Evolutionary conservation across 2,797 vertebrate genomes (phyloP), one percentile per base, ranked within the genome.

Genomic region (Brachyalestes nurse): DNA sequence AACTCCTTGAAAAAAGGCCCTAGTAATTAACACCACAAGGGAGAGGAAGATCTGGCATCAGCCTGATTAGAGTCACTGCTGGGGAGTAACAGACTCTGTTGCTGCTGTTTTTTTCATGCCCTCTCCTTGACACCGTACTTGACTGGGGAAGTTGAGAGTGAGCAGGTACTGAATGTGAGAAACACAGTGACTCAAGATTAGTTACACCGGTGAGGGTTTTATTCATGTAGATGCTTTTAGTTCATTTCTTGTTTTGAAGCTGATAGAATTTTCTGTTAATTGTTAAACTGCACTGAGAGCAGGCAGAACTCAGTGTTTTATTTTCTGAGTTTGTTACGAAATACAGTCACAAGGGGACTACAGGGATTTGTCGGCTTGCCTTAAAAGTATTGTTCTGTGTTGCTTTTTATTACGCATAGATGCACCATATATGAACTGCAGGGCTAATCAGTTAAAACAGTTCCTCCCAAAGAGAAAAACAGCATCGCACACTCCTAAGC

Each of bases 1-100:
- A 88, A 13, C 25, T 91, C 92, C 0, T 83, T 96, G 25, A 96
- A 17, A 76, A 88, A 85, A 79, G 80, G 84, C 23, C 84, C 86
- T 40, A 28, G 71, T 49, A 81, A 86, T 53, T 87, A 86, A 60
- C 55, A 28, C 19, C 53, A 28, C 6, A 16, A 0, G 28, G 51
- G 16, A 57, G 62, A 58, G 8, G 66, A 19, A 45, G 28, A 58
- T 49, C 14, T 55, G 21, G 1, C 16, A 38, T 14, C 40, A 19
- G 72, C 23, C 55, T 77, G 6, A 19, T 8, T 6, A n/a, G 58
- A 73, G 62, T 21, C 66, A 57, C 58, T 45, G 16, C 74, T 10
- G 12, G 66, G n/a, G 16, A 76, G 58, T 55, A 55, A 84, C 67
- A 78, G 9, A 23, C 76, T 72, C 47, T 0, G 34, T 77, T 82